Evolutionary conservation across 1,140 invertebrate species (phyloP).

Genomic region (Ceratitis capitata): DNA sequence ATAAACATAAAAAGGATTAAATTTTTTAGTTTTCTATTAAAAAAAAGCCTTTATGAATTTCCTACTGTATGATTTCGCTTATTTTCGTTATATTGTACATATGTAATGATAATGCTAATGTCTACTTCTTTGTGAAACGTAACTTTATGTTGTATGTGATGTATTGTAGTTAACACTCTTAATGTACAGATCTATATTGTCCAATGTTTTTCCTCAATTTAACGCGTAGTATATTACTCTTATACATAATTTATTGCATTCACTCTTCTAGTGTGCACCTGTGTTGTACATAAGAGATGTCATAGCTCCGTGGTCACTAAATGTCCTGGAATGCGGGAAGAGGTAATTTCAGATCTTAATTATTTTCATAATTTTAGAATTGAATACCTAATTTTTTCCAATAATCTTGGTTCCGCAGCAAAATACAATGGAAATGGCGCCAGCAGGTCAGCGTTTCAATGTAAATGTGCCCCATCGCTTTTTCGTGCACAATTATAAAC

Average conservation of each 20-base stretch:
- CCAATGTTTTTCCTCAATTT: neutral
- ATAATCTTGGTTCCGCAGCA: slow-evolving; percentile 54
- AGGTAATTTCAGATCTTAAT: slow-evolving; percentile 69
- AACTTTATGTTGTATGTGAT: neutral
- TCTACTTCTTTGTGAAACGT: neutral
- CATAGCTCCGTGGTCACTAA: slow-evolving; percentile 93
- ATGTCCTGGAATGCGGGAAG: slow-evolving; percentile 95
- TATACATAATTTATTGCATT: neutral
- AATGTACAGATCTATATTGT: neutral
- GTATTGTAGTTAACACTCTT: neutral
- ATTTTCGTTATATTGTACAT: neutral
- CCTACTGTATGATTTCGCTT: too few species aligned
- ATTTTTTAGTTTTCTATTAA: too few species aligned
- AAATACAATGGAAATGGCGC: slow-evolving; percentile 64
- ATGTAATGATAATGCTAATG: too few species aligned
- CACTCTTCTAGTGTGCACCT: slow-evolving; percentile 87
- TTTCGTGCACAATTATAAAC: slow-evolving; percentile 92
- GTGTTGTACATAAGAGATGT: slow-evolving; percentile 97
- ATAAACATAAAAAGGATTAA: too few species aligned
- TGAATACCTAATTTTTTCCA: neutral
- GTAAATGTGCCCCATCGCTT: slow-evolving; percentile 98
- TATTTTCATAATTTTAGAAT: neutral
- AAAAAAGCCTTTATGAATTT: too few species aligned
- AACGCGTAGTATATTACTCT: neutral
- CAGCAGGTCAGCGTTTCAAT: slow-evolving; percentile 86